Conservation (phyloP, 2,797 vertebrate species). For the Pangasius larnaudii region DNA sequence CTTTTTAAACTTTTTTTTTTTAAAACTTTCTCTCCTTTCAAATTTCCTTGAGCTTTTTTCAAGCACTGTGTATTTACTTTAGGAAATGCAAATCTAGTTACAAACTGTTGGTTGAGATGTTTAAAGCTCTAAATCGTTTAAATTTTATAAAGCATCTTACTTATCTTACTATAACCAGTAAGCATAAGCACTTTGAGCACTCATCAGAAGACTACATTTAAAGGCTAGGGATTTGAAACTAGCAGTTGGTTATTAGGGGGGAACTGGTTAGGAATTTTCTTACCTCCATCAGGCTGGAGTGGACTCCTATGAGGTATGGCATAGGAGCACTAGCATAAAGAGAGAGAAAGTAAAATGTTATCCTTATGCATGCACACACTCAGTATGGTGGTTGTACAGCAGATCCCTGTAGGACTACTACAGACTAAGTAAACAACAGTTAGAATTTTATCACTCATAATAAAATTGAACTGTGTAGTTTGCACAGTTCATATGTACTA, state of each 20-base stretch:
- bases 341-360: slow-evolving; percentile 50
- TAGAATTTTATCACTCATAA: neutral
- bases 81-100: neutral
- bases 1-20: too few species aligned
- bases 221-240: too few species aligned
- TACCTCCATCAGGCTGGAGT: slow-evolving; percentile 98
- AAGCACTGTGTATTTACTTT: neutral
- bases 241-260: neutral
- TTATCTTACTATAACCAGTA: neutral
- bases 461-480: neutral
- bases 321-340: slow-evolving; percentile 90
- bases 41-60: neutral
- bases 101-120: neutral
- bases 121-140: neutral
- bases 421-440: neutral
- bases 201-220: neutral
- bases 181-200: neutral
- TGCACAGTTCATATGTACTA: neutral
- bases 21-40: neutral
- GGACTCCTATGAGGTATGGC: slow-evolving; percentile 99
- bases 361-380: neutral
- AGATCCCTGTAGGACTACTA: neutral
- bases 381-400: neutral
- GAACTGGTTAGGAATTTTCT: slow-evolving; percentile 53
- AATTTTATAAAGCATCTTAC: neutral